These are phyloP conservation scores for Lasioglossum lativentre DNA, from an alignment of 2,888 invertebrate genomes.

Conservation along the genomic window DNA sequence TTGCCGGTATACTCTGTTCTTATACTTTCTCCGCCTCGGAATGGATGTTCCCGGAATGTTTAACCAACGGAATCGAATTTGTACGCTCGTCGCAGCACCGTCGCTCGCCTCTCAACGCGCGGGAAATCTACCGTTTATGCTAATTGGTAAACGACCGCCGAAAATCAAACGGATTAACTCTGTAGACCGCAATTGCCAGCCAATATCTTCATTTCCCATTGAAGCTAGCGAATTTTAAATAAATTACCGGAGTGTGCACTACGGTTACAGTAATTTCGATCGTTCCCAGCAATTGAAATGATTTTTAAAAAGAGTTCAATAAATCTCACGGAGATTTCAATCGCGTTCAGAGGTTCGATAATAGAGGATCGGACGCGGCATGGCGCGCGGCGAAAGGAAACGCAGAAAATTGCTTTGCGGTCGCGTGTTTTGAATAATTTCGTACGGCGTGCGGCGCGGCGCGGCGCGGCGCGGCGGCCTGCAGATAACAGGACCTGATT, in stretches of 20 bases:
- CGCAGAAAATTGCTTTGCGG: conserved; percentile 33
- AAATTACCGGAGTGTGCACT: neutral
- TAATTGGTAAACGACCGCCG: neutral
- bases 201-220: neutral
- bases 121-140: neutral
- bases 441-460: neutral
- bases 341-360: neutral
- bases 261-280: neutral
- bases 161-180: neutral
- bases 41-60: neutral
- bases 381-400: neutral
- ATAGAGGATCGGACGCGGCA: neutral
- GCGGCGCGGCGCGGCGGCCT: neutral
- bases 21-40: neutral
- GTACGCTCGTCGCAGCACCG: neutral
- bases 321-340: neutral
- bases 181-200: neutral
- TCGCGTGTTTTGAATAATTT: conserved; percentile 39
- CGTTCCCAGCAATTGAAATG: neutral
- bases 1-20: neutral
- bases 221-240: neutral
- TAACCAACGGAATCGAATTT: conserved; percentile 8
- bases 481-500: conserved; percentile 38
- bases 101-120: neutral
- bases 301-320: neutral